Percentiles rank a stretch among this genome's conserved stretches.
Evolutionary conservation across 2,113 vertebrate genomes (phyloP).

Genomic region (Myiozetetes cayanensis): DNA sequence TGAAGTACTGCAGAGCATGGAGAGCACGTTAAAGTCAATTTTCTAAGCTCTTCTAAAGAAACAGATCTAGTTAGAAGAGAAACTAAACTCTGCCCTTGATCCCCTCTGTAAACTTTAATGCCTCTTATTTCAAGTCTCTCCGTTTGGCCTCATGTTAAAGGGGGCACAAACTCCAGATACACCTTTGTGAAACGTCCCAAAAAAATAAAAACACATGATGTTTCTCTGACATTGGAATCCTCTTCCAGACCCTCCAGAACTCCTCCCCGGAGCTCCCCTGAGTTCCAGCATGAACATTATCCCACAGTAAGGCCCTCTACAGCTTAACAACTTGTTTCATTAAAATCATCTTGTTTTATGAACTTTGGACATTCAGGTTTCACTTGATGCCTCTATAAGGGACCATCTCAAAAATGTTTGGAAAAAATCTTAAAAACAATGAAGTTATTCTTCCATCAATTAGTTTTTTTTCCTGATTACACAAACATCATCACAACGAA

Average conservation of each 20-base stretch:
- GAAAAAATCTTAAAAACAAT: neutral
- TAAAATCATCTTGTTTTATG: neutral
- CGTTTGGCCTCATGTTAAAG: neutral
- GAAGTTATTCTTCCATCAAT: neutral
- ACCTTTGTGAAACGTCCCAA: neutral
- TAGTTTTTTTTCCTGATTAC: neutral
- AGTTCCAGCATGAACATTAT: neutral
- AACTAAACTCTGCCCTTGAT: neutral
- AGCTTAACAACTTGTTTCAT: neutral
- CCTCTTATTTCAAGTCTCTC: neutral
- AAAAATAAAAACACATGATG: neutral
- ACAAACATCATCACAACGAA: neutral
- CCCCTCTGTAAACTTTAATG: neutral
- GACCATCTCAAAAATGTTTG: neutral
- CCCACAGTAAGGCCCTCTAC: fast-evolving
- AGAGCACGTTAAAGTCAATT: neutral
- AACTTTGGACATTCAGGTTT: neutral
- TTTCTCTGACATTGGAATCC: neutral
- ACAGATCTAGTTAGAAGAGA: neutral
- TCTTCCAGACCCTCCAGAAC: neutral
- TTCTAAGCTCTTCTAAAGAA: neutral
- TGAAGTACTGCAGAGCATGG: neutral
- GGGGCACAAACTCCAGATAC: neutral
- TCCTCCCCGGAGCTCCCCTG: neutral
- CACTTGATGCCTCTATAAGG: neutral